A percentile compares a stretch with the other conserved stretches of the same genome.
Conservation (phyloP, 2,888 invertebrate genomes). For the Pecten maximus region DNA sequence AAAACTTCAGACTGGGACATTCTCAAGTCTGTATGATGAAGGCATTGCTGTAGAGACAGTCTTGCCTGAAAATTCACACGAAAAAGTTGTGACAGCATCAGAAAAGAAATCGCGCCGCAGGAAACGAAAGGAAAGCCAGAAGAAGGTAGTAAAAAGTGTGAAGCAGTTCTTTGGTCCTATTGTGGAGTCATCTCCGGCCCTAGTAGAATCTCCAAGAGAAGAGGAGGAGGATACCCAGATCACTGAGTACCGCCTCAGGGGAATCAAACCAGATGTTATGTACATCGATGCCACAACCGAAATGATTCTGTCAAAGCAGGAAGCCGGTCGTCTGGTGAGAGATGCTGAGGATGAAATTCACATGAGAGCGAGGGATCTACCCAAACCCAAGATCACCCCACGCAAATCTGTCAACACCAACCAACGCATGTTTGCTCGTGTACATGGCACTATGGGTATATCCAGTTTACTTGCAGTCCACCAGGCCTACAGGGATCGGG, state of each 20-base stretch:
- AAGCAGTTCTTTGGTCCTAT: slow-evolving; percentile 80
- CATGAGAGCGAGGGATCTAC: slow-evolving; percentile 57
- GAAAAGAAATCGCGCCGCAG: slow-evolving; percentile 55
- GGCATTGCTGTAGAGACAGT: slow-evolving; percentile 71
- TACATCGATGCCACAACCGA: slow-evolving; percentile 78
- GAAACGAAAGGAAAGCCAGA: slow-evolving; percentile 61
- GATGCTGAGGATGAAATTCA: slow-evolving; percentile 77
- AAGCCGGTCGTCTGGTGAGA: slow-evolving; percentile 77
- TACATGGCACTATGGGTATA: slow-evolving; percentile 79
- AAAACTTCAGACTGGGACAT: slow-evolving; percentile 74
- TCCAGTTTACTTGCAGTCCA: slow-evolving; percentile 80
- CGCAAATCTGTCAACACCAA: slow-evolving; percentile 67
- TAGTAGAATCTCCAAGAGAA: slow-evolving; percentile 56
- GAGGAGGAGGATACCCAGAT: slow-evolving; percentile 70
- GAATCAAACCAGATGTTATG: slow-evolving; percentile 69
- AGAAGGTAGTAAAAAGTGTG: slow-evolving; percentile 69
- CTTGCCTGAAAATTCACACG: slow-evolving; percentile 62
- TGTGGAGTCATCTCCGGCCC: slow-evolving; percentile 62
- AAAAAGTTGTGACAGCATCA: slow-evolving; percentile 54
- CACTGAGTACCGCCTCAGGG: slow-evolving; percentile 74
- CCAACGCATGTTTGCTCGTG: slow-evolving; percentile 73
- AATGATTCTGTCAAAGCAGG: slow-evolving; percentile 75
- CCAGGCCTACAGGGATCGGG: slow-evolving; percentile 80
- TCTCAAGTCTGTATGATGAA: slow-evolving; percentile 74
- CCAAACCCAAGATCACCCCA: slow-evolving; percentile 61